Conservation (phyloP, 2,113 vertebrate species). For the Chitala chitala region DNA sequence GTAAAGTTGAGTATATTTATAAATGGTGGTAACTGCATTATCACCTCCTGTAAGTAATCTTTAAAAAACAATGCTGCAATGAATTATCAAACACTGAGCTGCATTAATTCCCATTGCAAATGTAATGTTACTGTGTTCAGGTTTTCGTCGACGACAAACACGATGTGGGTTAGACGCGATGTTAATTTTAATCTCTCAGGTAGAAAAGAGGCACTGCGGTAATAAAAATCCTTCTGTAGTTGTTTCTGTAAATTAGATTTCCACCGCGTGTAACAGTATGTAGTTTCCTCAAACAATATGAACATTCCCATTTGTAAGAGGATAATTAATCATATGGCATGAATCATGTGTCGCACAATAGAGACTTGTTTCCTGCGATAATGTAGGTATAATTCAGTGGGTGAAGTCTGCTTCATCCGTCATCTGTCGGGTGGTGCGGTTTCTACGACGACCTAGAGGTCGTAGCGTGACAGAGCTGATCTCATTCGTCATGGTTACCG, state of each 20-base stretch:
- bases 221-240: too few species aligned
- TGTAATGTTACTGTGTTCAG: too few species aligned
- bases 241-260: neutral
- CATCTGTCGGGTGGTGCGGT: neutral
- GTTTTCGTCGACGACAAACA: too few species aligned
- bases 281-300: neutral
- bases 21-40: too few species aligned
- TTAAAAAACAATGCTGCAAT: too few species aligned
- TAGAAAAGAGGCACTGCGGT: too few species aligned
- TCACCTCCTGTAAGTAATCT: too few species aligned
- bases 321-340: constrained; percentile 16
- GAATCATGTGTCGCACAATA: neutral
- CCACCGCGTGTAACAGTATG: neutral
- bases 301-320: neutral
- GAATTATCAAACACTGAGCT: too few species aligned
- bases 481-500: neutral
- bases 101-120: too few species aligned
- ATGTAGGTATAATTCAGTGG: neutral
- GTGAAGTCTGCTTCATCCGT: neutral
- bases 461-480: neutral
- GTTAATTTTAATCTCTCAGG: too few species aligned
- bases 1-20: too few species aligned
- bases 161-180: too few species aligned
- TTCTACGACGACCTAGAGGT: neutral
- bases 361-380: neutral